A percentile compares a stretch with the other conserved stretches of the same genome.
Evolutionary conservation across 2,888 invertebrate species (phyloP).

Genomic region (Helicoverpa assulta): DNA sequence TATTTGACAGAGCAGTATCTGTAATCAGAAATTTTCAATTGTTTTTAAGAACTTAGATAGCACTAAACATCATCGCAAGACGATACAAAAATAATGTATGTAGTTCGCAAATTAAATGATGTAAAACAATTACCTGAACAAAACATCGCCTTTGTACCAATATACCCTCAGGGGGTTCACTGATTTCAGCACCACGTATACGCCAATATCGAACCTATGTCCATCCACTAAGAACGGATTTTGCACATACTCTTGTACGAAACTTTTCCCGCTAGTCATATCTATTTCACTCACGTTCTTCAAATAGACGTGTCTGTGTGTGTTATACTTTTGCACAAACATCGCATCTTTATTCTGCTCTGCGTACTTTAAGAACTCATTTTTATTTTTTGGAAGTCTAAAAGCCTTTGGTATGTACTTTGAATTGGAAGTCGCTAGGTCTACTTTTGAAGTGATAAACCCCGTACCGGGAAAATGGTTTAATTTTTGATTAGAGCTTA

Average conservation of each 20-base stretch:
- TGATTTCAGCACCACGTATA: constrained; percentile 97
- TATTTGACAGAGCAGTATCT: constrained; percentile 97
- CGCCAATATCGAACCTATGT: constrained; percentile 98
- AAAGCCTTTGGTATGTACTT: constrained; percentile 97
- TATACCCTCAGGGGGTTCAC: constrained; percentile 97
- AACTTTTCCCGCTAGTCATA: constrained; percentile 92
- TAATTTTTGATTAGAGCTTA: constrained; percentile 94
- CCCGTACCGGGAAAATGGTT: constrained; percentile 99
- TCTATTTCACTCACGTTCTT: constrained; percentile 93
- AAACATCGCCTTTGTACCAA: constrained; percentile 96
- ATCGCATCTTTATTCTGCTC: constrained; percentile 91
- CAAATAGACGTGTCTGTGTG: constrained; percentile 96
- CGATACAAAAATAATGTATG: neutral
- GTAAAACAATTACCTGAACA: constrained; percentile 92
- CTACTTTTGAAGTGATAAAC: constrained; percentile 97
- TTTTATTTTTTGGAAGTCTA: constrained; percentile 94
- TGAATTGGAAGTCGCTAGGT: constrained; percentile 94
- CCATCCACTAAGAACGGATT: constrained; percentile 97
- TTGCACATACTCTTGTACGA: constrained; percentile 97
- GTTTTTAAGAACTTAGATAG: too few species aligned
- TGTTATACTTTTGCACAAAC: constrained; percentile 98
- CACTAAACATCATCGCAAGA: neutral
- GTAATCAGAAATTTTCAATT: too few species aligned
- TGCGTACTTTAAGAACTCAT: constrained; percentile 93
- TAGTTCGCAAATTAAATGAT: constrained; percentile 8